Evolutionary conservation across 2,797 vertebrate genomes (phyloP).

Genomic region (Xenops minutus): DNA sequence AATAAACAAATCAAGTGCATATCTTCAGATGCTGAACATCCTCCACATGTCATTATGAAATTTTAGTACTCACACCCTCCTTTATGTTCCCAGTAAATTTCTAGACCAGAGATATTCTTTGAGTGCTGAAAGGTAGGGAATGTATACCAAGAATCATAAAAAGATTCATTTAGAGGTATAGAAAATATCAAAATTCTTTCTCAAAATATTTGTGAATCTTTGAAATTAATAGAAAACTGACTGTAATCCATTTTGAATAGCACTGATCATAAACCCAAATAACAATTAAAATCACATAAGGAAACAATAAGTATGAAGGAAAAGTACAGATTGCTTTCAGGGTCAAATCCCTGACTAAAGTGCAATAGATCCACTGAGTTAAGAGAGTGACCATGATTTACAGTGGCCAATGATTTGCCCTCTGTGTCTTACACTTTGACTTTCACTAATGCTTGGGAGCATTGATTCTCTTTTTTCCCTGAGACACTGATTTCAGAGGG

Average conservation of each 20-base stretch:
- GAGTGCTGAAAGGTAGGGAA: neutral
- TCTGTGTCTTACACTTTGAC: constrained; percentile 16
- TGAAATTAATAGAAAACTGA: neutral
- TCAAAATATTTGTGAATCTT: neutral
- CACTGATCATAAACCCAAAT: fast-evolving
- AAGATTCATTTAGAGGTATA: neutral
- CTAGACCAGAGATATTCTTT: neutral
- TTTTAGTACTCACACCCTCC: neutral
- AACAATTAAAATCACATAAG: neutral
- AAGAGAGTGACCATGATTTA: constrained; percentile 37
- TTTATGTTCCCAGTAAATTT: neutral
- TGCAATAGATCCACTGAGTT: neutral
- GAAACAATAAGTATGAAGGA: neutral
- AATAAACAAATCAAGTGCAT: neutral
- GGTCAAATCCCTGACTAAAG: neutral
- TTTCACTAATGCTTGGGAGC: neutral
- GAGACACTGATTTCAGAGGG: constrained; percentile 2
- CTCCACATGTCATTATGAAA: neutral
- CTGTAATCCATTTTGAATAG: neutral
- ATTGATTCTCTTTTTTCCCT: constrained; percentile 30
- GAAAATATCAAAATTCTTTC: neutral
- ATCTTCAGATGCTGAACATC: neutral
- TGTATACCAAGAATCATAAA: neutral
- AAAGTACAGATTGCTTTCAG: neutral
- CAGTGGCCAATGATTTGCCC: neutral